Evolutionary conservation across 2,113 vertebrate genomes (phyloP), one percentile per base, ranked within the genome.

Genomic region (Corvus moneduloides): DNA sequence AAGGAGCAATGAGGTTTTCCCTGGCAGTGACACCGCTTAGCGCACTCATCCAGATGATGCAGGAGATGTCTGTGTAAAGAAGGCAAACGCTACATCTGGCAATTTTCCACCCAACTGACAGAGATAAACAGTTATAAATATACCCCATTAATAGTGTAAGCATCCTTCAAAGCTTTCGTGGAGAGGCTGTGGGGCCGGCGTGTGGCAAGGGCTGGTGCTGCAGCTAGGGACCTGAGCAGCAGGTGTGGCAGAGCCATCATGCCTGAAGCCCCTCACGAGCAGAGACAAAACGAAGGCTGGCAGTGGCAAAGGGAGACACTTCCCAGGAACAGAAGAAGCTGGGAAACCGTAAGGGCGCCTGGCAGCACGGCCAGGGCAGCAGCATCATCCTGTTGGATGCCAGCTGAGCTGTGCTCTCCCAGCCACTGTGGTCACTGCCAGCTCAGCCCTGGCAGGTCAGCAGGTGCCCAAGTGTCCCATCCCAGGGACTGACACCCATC

Each of bases 81-180:
- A 91, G 69, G 84, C 89, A 94, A 79, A 64, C 0, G 12, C 56
- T 73, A 67, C 91, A 95, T 61, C 87, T 95, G 94, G 94, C 84
- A 62, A 82, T 89, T 89, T 95, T 76, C 93, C 91, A 93, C 74
- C 77, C 91, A 93, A 7, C 39, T 94, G 94, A 89, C 89, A 93
- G 91, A 87, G 91, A 96, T 64, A 71, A 93, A 95, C 93, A 89
- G 86, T 75, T 91, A 79, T 46, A 91, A 95, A 93, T 61, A 82
- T 5, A 89, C 71, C 54, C 81, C 52, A 71, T 90, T 88, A 95
- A 91, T 69, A 68, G 74, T 10, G 33, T 21, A 41, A 94, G 54
- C 74, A 84, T 82, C 73, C 44, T 74, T 86, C 88, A 94, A 43
- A 81, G 80, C 49, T 58, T n/a, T 54, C 55, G 58, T 91, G 24